Conservation (phyloP, 2,888 invertebrate genomes). For the Cynaeus angustus region DNA sequence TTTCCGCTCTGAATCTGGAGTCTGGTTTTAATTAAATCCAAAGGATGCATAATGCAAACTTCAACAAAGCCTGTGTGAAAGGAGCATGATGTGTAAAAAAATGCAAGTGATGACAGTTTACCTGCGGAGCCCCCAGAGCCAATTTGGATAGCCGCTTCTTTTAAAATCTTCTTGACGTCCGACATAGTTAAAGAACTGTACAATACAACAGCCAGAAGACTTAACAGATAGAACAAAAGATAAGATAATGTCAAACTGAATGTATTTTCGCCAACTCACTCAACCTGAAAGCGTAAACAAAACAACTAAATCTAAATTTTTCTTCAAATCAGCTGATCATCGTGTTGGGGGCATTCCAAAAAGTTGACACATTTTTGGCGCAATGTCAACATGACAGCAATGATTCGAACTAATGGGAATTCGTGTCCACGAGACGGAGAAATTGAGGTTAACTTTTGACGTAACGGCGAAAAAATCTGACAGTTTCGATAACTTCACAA, state of each 20-base stretch:
- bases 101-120: constrained; percentile 52
- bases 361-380: constrained; percentile 22
- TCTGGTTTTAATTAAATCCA: constrained; percentile 94
- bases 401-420: constrained; percentile 19
- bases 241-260: constrained; percentile 31
- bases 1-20: constrained; percentile 82
- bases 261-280: constrained; percentile 30
- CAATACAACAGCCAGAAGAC: not conserved
- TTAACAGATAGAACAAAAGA: constrained; percentile 6
- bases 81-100: not conserved
- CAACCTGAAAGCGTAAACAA: constrained; percentile 10
- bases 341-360: constrained; percentile 14
- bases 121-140: constrained; percentile 94
- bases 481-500: constrained; percentile 27
- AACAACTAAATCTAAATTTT: constrained; percentile 17
- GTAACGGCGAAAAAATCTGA: constrained; percentile 32
- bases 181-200: constrained; percentile 53
- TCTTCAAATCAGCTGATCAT: constrained; percentile 38
- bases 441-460: constrained; percentile 42
- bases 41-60: constrained; percentile 96
- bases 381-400: not conserved
- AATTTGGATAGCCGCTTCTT: constrained; percentile 86
- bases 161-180: constrained; percentile 63
- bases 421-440: constrained; percentile 12
- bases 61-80: constrained; percentile 83